These are phyloP conservation scores for Choloepus didactylus DNA, from an alignment of 2,797 vertebrate species.

Conservation along the genomic window DNA sequence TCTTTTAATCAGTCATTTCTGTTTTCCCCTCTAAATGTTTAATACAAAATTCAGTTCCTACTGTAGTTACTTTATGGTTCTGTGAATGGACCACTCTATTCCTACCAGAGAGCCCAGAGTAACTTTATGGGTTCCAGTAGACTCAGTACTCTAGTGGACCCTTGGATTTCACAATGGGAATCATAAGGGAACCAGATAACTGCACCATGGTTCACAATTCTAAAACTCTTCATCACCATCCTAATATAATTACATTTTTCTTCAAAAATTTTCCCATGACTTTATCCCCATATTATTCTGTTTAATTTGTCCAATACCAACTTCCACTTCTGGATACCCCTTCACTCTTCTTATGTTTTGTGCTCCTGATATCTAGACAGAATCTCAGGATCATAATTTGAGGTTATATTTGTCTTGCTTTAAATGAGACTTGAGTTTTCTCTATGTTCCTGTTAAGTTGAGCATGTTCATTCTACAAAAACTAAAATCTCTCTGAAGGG, in stretches of 20 bases:
- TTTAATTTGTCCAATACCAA: neutral
- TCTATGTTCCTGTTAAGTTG: neutral
- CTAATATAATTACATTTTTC: too few relatives aligned
- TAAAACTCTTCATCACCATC: neutral
- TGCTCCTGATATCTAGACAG: neutral
- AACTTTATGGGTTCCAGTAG: neutral
- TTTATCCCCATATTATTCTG: neutral
- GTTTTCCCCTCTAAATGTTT: neutral
- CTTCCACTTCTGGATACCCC: neutral
- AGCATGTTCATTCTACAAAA: neutral
- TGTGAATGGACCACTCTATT: neutral
- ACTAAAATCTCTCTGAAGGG: neutral
- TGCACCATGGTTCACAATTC: neutral
- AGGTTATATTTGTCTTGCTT: neutral
- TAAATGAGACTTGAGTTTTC: neutral
- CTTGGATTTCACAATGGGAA: neutral
- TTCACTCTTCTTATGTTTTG: neutral
- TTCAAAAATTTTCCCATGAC: neutral
- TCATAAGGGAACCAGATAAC: neutral
- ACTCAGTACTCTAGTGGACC: neutral
- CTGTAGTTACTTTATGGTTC: neutral
- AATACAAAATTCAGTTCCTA: neutral
- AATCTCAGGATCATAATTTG: neutral
- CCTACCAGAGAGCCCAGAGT: neutral
- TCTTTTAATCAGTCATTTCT: neutral